Evolutionary conservation across 2,888 invertebrate species (phyloP).

Genomic region (Bursaphelenchus okinawaensis): DNA sequence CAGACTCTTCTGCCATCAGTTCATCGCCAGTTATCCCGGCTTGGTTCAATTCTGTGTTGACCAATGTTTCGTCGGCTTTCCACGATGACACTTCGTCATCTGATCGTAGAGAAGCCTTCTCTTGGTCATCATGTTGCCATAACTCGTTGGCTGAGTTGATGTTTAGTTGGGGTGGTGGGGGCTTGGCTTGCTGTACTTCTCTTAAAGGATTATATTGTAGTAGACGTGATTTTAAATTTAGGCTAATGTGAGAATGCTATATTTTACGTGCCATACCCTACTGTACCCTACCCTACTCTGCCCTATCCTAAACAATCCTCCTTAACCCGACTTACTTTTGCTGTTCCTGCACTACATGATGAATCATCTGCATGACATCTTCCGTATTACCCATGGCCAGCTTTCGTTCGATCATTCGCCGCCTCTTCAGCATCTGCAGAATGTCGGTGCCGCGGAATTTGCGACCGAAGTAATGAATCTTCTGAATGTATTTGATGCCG

Average conservation of each 20-base stretch:
- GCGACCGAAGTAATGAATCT: conserved; percentile 58
- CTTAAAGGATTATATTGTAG: neutral
- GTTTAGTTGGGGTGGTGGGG: conserved; percentile 4
- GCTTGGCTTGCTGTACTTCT: conserved; percentile 7
- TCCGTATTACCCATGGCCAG: conserved; percentile 55
- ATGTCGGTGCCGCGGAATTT: conserved; percentile 57
- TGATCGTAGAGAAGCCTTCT: neutral
- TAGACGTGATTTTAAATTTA: neutral
- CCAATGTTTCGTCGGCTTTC: conserved; percentile 13
- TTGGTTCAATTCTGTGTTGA: neutral
- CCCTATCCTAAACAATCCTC: too few relatives aligned
- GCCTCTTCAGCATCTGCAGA: conserved; percentile 52
- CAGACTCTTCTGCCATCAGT: neutral
- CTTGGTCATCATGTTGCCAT: conserved; percentile 9
- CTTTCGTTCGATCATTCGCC: conserved; percentile 51
- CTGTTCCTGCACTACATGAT: conserved; percentile 13
- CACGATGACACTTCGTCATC: conserved; percentile 3
- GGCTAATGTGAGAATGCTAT: too few relatives aligned
- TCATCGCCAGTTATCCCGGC: neutral
- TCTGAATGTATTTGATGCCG: conserved; percentile 57
- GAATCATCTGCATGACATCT: conserved; percentile 20
- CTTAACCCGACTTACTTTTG: conserved; percentile 6
- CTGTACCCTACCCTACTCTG: too few relatives aligned
- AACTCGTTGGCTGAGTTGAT: conserved; percentile 13
- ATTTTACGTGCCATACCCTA: too few relatives aligned